Percentiles rank a stretch among this genome's conserved stretches.
These are phyloP conservation scores for Magallana ariakensis DNA, from an alignment of 1,140 invertebrate species.

Conservation along the genomic window DNA sequence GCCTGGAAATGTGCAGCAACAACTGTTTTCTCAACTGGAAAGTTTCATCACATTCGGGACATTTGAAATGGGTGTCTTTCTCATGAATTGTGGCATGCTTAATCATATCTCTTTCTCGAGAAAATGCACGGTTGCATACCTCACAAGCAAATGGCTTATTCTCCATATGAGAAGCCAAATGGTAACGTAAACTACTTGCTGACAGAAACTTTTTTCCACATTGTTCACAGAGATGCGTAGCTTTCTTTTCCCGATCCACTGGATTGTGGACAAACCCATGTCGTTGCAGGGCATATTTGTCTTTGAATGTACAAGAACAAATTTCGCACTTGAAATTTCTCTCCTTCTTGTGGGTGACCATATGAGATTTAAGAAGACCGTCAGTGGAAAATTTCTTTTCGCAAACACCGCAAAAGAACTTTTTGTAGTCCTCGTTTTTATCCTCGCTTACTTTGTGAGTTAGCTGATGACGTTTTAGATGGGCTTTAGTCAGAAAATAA, in stretches of 20 bases:
- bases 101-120: background rate
- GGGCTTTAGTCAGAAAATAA: slow-evolving; percentile 35
- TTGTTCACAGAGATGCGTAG: background rate
- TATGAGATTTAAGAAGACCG: slow-evolving; percentile 30
- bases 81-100: slow-evolving; percentile 39
- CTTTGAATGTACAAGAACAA: slow-evolving; percentile 14
- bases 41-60: slow-evolving; percentile 4
- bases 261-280: slow-evolving; percentile 15
- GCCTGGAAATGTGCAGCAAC: background rate
- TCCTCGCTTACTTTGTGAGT: slow-evolving; percentile 41
- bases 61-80: background rate
- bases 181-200: background rate
- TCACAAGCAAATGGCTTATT: slow-evolving; percentile 36
- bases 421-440: slow-evolving; percentile 25
- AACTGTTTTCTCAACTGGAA: slow-evolving; percentile 27
- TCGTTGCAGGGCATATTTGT: slow-evolving; percentile 6
- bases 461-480: slow-evolving; percentile 36
- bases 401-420: slow-evolving; percentile 46
- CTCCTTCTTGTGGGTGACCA: slow-evolving; percentile 28
- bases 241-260: background rate
- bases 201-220: slow-evolving; percentile 32
- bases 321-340: slow-evolving; percentile 24
- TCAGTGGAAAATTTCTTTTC: slow-evolving; percentile 38
- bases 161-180: slow-evolving; percentile 2
- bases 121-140: slow-evolving; percentile 38